A percentile compares a stretch with the other conserved stretches of the same genome.
phyloP scores from a whole-genome alignment of 2,888 invertebrate genomes.

The Eurytoma adleriae region DNA sequence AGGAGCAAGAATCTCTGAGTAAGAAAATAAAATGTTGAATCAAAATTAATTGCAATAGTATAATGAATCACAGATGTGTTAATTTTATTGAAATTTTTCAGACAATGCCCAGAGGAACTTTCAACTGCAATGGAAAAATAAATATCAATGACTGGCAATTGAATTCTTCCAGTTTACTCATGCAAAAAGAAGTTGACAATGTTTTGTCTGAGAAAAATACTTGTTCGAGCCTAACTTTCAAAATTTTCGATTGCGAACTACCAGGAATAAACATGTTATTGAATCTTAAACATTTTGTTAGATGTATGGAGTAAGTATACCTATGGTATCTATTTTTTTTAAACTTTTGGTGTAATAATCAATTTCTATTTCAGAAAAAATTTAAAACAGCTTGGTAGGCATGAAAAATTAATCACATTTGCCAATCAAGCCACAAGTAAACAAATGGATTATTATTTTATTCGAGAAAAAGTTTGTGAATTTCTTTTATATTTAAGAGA shows the following conservation, averaged over 20 bases:
- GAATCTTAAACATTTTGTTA: conserved; percentile 66
- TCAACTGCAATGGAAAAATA: conserved; percentile 70
- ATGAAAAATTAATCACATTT: conserved; percentile 58
- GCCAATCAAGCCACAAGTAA: conserved; percentile 27
- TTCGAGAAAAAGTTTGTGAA: conserved; percentile 65
- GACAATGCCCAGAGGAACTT: conserved; percentile 51
- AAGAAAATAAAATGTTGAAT: too few relatives aligned
- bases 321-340: background rate
- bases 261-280: conserved; percentile 65
- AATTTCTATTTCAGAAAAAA: conserved; percentile 62
- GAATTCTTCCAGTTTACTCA: conserved; percentile 60
- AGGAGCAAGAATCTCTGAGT: too few relatives aligned
- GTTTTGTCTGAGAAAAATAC: conserved; percentile 56
- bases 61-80: too few relatives aligned
- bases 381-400: conserved; percentile 64
- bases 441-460: conserved; percentile 62
- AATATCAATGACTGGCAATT: conserved; percentile 69
- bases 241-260: conserved; percentile 63
- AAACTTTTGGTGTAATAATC: background rate
- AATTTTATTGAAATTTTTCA: background rate
- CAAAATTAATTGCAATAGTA: background rate
- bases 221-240: conserved; percentile 32
- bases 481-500: conserved; percentile 65
- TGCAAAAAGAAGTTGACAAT: conserved; percentile 64
- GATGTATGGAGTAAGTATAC: conserved; percentile 67